Evolutionary conservation across 2,888 invertebrate species (phyloP).

Genomic region (Ophraella communa): DNA sequence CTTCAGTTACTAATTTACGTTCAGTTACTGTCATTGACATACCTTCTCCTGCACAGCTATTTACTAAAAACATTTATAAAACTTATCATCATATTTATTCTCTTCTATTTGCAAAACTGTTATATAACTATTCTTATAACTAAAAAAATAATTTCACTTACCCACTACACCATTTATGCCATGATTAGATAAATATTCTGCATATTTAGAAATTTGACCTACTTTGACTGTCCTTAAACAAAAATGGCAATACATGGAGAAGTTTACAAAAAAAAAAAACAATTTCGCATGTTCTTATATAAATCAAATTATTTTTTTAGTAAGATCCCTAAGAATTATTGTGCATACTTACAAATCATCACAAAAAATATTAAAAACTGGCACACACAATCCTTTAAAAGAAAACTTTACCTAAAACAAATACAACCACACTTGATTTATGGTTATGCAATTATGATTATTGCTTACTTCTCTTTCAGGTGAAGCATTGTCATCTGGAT

Average conservation of each 20-base stretch:
- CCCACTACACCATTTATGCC: slow-evolving; percentile 74
- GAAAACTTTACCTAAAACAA: slow-evolving; percentile 61
- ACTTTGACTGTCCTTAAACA: slow-evolving; percentile 48
- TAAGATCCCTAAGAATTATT: too few relatives aligned
- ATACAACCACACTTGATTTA: slow-evolving; percentile 7
- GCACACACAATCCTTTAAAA: slow-evolving; percentile 72
- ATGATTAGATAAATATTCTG: slow-evolving; percentile 66
- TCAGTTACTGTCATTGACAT: slow-evolving; percentile 71
- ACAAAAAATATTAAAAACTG: slow-evolving; percentile 67
- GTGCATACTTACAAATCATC: slow-evolving; percentile 42
- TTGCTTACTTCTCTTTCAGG: slow-evolving; percentile 27
- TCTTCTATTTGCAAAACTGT: too few relatives aligned
- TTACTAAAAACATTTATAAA: slow-evolving; percentile 63
- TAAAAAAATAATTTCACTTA: slow-evolving; percentile 53
- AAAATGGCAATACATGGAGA: slow-evolving; percentile 8
- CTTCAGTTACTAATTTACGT: slow-evolving; percentile 70
- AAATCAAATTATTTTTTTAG: too few relatives aligned
- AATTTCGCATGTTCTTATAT: too few relatives aligned
- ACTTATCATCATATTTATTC: too few relatives aligned
- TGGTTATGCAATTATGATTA: not conserved
- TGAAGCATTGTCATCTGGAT: slow-evolving; percentile 22
- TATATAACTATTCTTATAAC: not conserved
- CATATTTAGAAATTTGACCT: slow-evolving; percentile 64
- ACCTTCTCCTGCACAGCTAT: slow-evolving; percentile 82
- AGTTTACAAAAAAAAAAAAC: too few relatives aligned